Percentiles rank a stretch among this genome's conserved stretches.
These are phyloP conservation scores for Silurus meridionalis DNA, from an alignment of 2,113 vertebrate genomes.

Conservation along the genomic window DNA sequence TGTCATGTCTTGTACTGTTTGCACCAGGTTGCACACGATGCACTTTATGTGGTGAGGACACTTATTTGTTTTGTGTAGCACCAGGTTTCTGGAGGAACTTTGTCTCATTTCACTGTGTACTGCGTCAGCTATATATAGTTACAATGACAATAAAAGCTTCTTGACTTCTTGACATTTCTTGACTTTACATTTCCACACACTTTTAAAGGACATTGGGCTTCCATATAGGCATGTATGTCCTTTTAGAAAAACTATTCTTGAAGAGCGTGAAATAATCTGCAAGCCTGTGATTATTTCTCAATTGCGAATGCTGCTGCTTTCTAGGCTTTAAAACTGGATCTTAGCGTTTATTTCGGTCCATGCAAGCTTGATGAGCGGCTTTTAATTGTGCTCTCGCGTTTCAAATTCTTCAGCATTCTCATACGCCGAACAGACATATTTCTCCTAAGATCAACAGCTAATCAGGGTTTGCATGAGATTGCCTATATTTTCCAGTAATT, in stretches of 20 bases:
- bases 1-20: no score
- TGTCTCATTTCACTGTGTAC: no score
- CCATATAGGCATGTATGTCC: no score
- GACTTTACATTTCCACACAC: not conserved
- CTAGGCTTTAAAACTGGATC: not conserved
- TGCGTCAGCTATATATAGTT: no score
- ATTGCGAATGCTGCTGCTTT: not conserved
- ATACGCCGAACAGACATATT: constrained; percentile 35
- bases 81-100: no score
- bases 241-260: not conserved
- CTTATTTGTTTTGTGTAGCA: no score
- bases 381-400: not conserved
- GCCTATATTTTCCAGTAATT: constrained; percentile 33
- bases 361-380: not conserved
- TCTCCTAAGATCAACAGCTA: constrained; percentile 35
- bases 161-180: no score
- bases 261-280: not conserved
- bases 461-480: constrained; percentile 36
- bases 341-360: not conserved
- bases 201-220: not conserved
- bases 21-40: no score
- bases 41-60: no score
- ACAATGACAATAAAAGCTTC: no score
- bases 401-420: not conserved
- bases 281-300: not conserved